Evolutionary conservation across 2,888 invertebrate genomes (phyloP), one percentile per base, ranked within the genome.

Genomic region (Sycophila texana): DNA sequence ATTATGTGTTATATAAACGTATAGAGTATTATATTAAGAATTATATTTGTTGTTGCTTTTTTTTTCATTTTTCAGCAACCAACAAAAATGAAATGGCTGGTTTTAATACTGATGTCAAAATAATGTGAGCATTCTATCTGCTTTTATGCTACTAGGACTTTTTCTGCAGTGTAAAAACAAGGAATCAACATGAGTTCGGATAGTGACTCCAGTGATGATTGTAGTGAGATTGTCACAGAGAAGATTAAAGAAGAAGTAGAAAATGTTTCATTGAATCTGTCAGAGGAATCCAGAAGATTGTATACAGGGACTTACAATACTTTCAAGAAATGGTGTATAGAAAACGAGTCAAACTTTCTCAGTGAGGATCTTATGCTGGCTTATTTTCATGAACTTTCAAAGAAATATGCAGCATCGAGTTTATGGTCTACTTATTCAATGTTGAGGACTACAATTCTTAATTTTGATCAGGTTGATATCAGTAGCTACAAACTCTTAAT

Each of bases 401-500:
- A 74, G 26, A 49, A 49, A 20, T 74, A 61, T 60, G 18, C 58
- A 10, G 63, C 74, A 12, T 53, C 74, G 1, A 63, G 20, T 26
- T 39, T 74, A 53, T 74, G 63, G 63, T 61, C 74, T n/a, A 14
- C 14, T 4, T 73, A 61, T 53, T 73, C 73, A 16, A 73, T 61
- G 63, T 20, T 73, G 14, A 57, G 47, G 14, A 18, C 22, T 22
- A 73, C 73, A 22, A 20, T 73, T 13, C 61, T 49, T n/a, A 39
- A n/a, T 14, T 51, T 47, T 26, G 26, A 73, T 26, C 16, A 73
- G 4, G n/a, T 73, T 26, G 53, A 73, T 20, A 73, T 60, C 13
- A 16, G 63, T 4, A 47, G 1, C 13, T 73, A 58, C 20, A 47
- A 60, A 30, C 26, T 16, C 26, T 55, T 58, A 12, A 13, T 72